Evolutionary conservation across 2,113 vertebrate species (phyloP).

Genomic region (Sminthopsis crassicaudata): DNA sequence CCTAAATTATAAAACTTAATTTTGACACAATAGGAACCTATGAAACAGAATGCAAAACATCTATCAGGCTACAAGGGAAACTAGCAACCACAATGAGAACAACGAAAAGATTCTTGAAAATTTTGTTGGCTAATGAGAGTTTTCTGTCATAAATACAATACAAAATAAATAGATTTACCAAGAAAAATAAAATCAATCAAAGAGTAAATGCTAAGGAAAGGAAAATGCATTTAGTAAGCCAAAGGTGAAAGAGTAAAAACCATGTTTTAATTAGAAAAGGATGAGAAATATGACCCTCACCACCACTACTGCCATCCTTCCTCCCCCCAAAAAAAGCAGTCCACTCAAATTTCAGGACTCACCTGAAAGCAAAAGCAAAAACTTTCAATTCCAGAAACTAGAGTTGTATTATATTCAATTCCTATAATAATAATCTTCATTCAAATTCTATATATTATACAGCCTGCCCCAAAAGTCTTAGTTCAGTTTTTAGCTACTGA

Average conservation of each 20-base stretch:
- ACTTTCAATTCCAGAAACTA: constrained; percentile 58
- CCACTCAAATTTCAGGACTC: constrained; percentile 54
- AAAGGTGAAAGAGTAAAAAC: constrained; percentile 60
- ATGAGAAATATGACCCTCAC: constrained; percentile 50
- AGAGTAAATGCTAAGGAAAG: constrained; percentile 48
- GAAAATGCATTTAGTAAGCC: constrained; percentile 58
- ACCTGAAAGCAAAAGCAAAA: constrained; percentile 65
- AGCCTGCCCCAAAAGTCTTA: constrained; percentile 23
- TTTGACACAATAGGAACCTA: constrained; percentile 33
- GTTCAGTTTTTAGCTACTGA: not conserved
- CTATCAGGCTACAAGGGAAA: constrained; percentile 2
- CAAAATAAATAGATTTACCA: constrained; percentile 55
- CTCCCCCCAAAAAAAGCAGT: constrained; percentile 44
- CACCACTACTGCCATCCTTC: no score
- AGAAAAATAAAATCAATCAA: constrained; percentile 17
- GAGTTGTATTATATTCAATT: constrained; percentile 64
- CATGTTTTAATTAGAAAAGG: constrained; percentile 61
- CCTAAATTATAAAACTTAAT: constrained; percentile 30
- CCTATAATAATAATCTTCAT: constrained; percentile 68
- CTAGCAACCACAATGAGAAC: constrained; percentile 45
- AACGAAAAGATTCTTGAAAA: constrained; percentile 42
- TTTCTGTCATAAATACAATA: constrained; percentile 56
- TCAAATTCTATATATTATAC: constrained; percentile 61
- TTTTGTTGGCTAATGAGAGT: constrained; percentile 51
- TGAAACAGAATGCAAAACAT: not conserved